A percentile compares a stretch with the other conserved stretches of the same genome.
These are phyloP conservation scores for Siderastrea siderea DNA, from an alignment of 92 coral and sea anemone species.

Conservation along the genomic window DNA sequence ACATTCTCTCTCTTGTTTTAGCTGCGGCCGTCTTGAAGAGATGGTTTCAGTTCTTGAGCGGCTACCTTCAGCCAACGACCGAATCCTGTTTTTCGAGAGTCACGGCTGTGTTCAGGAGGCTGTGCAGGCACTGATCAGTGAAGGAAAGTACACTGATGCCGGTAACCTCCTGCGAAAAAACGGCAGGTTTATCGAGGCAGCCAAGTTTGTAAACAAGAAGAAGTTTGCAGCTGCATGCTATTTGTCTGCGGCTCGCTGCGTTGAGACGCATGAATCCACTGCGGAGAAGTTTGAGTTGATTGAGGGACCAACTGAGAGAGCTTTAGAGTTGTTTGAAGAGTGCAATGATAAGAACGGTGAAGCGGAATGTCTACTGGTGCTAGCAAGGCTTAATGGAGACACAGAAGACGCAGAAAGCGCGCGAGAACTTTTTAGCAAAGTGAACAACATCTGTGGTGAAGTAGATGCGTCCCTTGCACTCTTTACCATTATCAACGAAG, in stretches of 20 bases:
- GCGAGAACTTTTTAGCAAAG: constrained; percentile 57
- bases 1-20: neutral
- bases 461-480: constrained; percentile 59
- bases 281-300: constrained; percentile 56
- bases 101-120: constrained; percentile 88
- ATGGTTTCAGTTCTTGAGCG: constrained; percentile 85
- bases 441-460: constrained; percentile 67
- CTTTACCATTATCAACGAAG: constrained; percentile 29
- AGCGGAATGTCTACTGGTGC: constrained; percentile 67
- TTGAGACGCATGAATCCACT: neutral
- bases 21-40: constrained; percentile 61
- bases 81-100: constrained; percentile 82
- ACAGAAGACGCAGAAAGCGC: constrained; percentile 60
- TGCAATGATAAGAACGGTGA: constrained; percentile 60
- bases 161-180: constrained; percentile 78
- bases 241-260: constrained; percentile 74
- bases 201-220: constrained; percentile 57
- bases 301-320: constrained; percentile 70
- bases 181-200: constrained; percentile 87
- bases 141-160: constrained; percentile 81
- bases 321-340: constrained; percentile 61
- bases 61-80: constrained; percentile 82
- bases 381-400: constrained; percentile 42
- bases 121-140: constrained; percentile 75
- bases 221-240: constrained; percentile 84